A percentile compares a stretch with the other conserved stretches of the same genome.
Conservation (phyloP, 1,140 invertebrate genomes). For the Zaprionus africanus region DNA sequence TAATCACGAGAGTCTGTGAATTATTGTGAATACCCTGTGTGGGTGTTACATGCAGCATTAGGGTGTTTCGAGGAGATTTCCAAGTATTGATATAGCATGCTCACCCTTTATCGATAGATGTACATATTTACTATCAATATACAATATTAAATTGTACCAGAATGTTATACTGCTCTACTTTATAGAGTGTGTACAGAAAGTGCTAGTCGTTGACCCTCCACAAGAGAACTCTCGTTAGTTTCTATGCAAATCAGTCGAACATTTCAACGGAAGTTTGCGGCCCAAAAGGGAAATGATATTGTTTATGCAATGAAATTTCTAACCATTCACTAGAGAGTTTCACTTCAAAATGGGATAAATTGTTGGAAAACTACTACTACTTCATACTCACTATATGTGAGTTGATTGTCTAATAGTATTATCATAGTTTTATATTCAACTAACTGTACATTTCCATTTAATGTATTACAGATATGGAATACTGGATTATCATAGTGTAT, state of each 20-base stretch:
- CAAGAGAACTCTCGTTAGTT: not conserved
- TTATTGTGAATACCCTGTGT: constrained; percentile 1
- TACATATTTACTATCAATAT: too few species aligned
- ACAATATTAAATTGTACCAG: too few species aligned
- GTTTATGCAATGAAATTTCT: constrained; percentile 11
- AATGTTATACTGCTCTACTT: too few species aligned
- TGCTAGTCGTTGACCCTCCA: not conserved
- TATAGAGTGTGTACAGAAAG: not conserved
- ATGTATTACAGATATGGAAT: too few species aligned
- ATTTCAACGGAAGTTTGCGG: constrained; percentile 22
- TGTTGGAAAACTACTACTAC: not conserved
- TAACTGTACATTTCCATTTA: too few species aligned
- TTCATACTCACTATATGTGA: too few species aligned
- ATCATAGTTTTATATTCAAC: too few species aligned
- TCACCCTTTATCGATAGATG: too few species aligned
- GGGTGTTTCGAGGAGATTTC: not conserved
- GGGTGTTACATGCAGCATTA: not conserved
- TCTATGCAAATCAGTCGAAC: constrained; percentile 21
- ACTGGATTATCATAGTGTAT: too few species aligned
- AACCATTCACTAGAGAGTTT: constrained; percentile 17
- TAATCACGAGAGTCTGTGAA: constrained; percentile 1
- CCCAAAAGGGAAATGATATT: constrained; percentile 38
- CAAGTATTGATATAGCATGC: not conserved
- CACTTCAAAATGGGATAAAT: constrained; percentile 5
- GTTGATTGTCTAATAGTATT: too few species aligned